Evolutionary conservation across 30 jellyfish, hydroid and myxozoan genomes (phyloP).

Genomic region (Aurelia aurita): DNA sequence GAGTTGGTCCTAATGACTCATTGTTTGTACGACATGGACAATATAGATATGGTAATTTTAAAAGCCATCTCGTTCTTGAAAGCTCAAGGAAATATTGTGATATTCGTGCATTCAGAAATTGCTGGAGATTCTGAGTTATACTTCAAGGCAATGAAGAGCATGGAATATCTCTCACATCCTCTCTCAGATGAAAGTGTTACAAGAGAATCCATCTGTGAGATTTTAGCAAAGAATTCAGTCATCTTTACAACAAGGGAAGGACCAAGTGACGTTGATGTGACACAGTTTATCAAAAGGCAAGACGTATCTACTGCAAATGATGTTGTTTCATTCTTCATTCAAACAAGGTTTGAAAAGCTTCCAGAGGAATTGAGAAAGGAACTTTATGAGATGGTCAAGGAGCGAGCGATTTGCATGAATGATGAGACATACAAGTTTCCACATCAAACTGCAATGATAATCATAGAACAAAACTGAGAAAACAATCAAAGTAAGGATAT

Average conservation of each 20-base stretch:
- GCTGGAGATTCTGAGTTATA: slow-evolving; percentile 8
- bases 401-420: no score
- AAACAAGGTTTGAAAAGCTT: not conserved
- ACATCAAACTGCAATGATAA: no score
- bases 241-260: not conserved
- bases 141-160: slow-evolving; percentile 10
- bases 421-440: no score
- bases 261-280: slow-evolving; percentile 8
- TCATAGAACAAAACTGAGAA: no score
- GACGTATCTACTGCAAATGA: no score
- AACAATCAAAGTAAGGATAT: no score
- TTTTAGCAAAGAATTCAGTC: not conserved
- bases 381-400: slow-evolving; percentile 25
- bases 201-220: no score
- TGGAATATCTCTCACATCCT: slow-evolving; percentile 10
- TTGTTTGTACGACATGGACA: slow-evolving; percentile 36
- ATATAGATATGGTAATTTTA: not conserved
- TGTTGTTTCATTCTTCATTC: no score
- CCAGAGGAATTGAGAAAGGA: not conserved
- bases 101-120: not conserved
- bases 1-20: slow-evolving; percentile 66
- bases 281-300: no score
- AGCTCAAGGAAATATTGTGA: not conserved
- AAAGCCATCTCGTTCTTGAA: slow-evolving; percentile 47
- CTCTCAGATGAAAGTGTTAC: not conserved